Percentiles rank a stretch among this genome's conserved stretches.
These are phyloP conservation scores for Trachelus troglodyta DNA, from an alignment of 2,888 invertebrate species.

Conservation along the genomic window DNA sequence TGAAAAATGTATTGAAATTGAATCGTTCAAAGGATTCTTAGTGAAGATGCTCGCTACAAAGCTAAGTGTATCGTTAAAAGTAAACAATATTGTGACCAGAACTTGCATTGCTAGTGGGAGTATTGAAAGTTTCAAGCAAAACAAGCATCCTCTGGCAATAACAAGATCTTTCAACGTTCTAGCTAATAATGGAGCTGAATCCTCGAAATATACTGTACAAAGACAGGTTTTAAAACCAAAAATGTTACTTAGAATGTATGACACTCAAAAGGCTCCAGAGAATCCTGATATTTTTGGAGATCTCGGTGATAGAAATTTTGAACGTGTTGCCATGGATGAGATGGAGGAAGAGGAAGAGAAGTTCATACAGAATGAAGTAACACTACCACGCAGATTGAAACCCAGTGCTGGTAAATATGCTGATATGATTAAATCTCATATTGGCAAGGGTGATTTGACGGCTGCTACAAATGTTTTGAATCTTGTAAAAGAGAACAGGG, in stretches of 20 bases:
- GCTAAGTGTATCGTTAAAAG: constrained; percentile 14
- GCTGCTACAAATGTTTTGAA: constrained; percentile 86
- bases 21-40: neutral
- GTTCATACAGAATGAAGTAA: constrained; percentile 38
- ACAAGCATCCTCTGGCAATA: neutral
- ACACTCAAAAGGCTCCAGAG: constrained; percentile 20
- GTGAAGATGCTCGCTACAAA: constrained; percentile 19
- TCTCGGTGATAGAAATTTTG: constrained; percentile 39
- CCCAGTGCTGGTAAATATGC: constrained; percentile 76
- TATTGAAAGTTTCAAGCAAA: neutral
- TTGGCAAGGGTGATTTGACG: constrained; percentile 74
- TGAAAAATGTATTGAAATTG: neutral
- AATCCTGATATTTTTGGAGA: constrained; percentile 47
- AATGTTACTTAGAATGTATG: neutral
- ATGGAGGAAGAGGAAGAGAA: constrained; percentile 48
- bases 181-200: neutral
- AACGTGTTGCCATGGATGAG: constrained; percentile 45
- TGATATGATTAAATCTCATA: constrained; percentile 76
- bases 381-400: constrained; percentile 54
- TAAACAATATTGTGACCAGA: constrained; percentile 15
- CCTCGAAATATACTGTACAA: neutral
- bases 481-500: constrained; percentile 82
- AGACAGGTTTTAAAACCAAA: neutral
- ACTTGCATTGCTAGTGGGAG: neutral
- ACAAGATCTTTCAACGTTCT: neutral